phyloP scores from a whole-genome alignment of 2,797 vertebrate genomes.

The Lycodopsis pacificus region DNA sequence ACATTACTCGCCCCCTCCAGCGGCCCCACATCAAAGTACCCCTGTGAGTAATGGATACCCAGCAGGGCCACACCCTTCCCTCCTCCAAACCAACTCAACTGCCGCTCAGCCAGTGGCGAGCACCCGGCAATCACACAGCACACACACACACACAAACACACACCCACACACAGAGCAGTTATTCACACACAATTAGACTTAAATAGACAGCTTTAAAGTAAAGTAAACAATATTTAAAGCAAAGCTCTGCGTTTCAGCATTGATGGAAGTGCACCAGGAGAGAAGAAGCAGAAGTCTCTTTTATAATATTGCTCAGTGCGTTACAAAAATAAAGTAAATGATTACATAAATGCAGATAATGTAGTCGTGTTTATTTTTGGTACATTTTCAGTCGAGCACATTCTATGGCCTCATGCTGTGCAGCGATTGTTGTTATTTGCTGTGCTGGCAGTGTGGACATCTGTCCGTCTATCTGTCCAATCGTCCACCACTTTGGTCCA shows the following conservation, averaged over 20 bases:
- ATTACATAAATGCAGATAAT: not conserved
- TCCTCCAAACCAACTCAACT: conserved; percentile 62
- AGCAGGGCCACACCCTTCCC: conserved; percentile 77
- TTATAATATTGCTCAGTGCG: not conserved
- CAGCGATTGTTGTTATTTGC: not conserved
- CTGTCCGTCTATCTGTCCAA: not conserved
- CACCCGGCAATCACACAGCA: conserved; percentile 50
- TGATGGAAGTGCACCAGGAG: not conserved
- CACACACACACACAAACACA: conserved; percentile 23
- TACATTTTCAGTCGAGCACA: not conserved
- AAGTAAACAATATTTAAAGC: conserved; percentile 56
- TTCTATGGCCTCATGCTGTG: not conserved
- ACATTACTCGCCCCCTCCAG: conserved; percentile 50
- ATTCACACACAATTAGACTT: conserved; percentile 62
- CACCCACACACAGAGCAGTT: conserved; percentile 38
- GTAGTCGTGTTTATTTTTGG: not conserved
- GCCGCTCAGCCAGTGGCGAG: conserved; percentile 50
- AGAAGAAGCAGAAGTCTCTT: not conserved
- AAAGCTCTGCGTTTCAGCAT: conserved; percentile 30
- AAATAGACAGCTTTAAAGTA: conserved; percentile 47
- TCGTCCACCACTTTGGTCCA: not conserved
- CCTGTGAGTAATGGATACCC: conserved; percentile 81
- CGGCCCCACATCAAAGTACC: conserved; percentile 79
- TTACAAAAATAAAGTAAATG: not conserved
- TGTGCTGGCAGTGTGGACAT: not conserved